phyloP scores from a whole-genome alignment of 1,140 invertebrate genomes.

The Odontomachus brunneus region DNA sequence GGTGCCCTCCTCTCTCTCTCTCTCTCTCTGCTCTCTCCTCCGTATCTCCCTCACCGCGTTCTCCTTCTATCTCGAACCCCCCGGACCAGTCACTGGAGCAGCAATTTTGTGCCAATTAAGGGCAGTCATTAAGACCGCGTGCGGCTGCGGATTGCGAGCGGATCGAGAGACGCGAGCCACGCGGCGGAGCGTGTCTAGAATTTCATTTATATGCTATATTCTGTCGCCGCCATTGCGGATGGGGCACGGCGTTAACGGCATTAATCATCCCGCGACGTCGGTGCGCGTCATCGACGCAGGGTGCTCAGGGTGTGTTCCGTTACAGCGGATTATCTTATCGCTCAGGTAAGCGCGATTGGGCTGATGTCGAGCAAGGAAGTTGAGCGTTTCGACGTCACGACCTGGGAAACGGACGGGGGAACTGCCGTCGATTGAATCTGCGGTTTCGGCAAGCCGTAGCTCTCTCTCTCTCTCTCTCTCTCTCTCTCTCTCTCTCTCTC shows the following conservation, averaged over 20 bases:
- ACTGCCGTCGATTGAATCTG: conserved; percentile 45
- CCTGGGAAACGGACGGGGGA: conserved; percentile 27
- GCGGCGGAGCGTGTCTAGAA: conserved; percentile 30
- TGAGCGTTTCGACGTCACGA: no score
- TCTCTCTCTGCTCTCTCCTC: background rate
- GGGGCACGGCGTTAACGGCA: conserved; percentile 12
- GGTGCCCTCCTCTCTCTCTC: background rate
- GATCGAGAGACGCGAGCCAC: conserved; percentile 1
- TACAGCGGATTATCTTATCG: conserved; percentile 49
- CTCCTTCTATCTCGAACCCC: background rate
- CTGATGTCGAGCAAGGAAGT: conserved; percentile 19
- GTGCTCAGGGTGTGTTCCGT: conserved; percentile 13
- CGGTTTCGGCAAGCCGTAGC: conserved; percentile 16
- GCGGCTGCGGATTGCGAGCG: background rate
- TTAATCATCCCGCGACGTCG: conserved; percentile 31
- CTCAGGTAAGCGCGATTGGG: conserved; percentile 39
- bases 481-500: conserved; percentile 26
- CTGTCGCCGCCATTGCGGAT: background rate
- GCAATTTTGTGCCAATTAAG: conserved; percentile 51
- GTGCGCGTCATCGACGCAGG: background rate
- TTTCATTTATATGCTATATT: conserved; percentile 54
- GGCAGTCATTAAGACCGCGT: conserved; percentile 40
- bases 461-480: conserved; percentile 32
- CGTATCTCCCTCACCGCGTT: no score
- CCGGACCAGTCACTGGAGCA: background rate